phyloP scores from a whole-genome alignment of 2,888 invertebrate genomes.

The Tinea pellionella region DNA sequence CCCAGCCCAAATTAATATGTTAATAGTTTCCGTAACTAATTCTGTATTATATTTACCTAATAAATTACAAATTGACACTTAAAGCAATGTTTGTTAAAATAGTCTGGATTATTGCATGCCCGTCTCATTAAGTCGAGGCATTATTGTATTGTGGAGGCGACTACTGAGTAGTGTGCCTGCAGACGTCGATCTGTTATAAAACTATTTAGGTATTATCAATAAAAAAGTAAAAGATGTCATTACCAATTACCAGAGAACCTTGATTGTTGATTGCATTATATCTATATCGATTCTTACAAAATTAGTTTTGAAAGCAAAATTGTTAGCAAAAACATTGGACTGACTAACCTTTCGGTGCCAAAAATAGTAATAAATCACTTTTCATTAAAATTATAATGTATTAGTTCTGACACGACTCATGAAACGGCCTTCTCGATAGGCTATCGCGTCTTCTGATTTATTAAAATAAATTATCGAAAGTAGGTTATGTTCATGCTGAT shows the following conservation, averaged over 20 bases:
- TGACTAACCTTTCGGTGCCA: not conserved
- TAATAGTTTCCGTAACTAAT: not conserved
- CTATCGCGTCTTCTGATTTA: not conserved
- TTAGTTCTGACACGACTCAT: no score
- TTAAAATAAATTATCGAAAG: no score
- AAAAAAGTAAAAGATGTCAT: not conserved
- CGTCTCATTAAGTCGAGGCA: no score
- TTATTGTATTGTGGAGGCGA: no score
- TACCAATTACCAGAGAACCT: not conserved
- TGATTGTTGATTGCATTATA: not conserved
- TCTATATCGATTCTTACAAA: not conserved
- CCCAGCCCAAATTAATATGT: conserved; percentile 2
- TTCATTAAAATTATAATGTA: no score
- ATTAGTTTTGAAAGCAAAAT: not conserved
- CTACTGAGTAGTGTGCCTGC: no score
- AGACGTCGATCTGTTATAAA: no score
- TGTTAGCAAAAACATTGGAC: not conserved
- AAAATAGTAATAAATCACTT: not conserved
- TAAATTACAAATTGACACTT: no score
- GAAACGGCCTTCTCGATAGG: not conserved
- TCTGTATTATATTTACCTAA: not conserved
- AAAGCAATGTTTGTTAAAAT: no score
- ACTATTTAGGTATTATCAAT: no score
- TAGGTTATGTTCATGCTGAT: no score
- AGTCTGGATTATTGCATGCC: no score